Base-by-base conservation (phyloP, 2,797 vertebrate genomes). In the Chiroxiphia lanceolata region DNA sequence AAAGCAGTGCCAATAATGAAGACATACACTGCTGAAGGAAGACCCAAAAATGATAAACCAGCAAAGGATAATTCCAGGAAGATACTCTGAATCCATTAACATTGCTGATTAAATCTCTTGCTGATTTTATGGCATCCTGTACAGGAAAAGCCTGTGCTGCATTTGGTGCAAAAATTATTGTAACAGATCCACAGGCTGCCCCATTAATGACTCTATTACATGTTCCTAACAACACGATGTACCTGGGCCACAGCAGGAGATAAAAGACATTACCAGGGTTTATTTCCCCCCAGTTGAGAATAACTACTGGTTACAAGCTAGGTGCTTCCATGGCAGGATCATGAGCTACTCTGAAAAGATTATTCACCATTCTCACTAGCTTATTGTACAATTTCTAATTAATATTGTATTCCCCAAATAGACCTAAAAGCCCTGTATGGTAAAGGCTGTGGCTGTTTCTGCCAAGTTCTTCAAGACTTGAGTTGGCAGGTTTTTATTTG, bases 131-230 rank as follows among this genome's bases (percentile, higher is more conserved):
- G 33, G 69, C 63, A 87, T 77, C 88, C 88, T 87, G 51, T 79
- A 82, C n/a, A 94, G 83, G 85, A 94, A 94, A 94, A 95, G 45
- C 75, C 60, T 64, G 78, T 44, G 81, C 36, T 87, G 48, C 60
- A 57, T 71, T 90, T 81, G 45, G 33, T 87, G 89, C 67, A 93
- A 83, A 82, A 95, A 79, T 87, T 42, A 93, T 13, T 59, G 51
- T 54, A 87, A 67, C 1, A 77, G 77, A 89, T 44, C 65, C 67
- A 74, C 67, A 90, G 74, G 86, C 67, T 82, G 59, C 13, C 61
- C 67, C 5, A 6, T n/a, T 94, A 93, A 89, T 45, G 68, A 72
- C 77, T 84, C 31, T 60, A 86, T 56, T 76, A 64, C 40, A 17
- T 38, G 64, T 17, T 72, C 10, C 5, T 72, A 93, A 87, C 88